Conservation (phyloP, 1,140 invertebrate species). For the Macrosteles quadrilineatus region DNA sequence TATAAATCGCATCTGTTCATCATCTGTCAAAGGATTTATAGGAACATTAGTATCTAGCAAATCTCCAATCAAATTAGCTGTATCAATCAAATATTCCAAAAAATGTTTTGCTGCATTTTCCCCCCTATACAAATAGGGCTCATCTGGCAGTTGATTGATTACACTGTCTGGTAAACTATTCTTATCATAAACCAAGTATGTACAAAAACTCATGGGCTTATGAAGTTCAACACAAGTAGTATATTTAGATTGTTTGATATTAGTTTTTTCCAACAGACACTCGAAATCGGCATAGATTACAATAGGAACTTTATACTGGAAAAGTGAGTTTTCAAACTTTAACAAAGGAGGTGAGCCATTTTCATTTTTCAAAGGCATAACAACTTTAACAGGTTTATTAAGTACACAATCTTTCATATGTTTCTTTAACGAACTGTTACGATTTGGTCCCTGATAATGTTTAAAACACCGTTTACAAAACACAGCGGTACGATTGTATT, state of each 20-base stretch:
- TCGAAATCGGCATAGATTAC: slow-evolving; percentile 30
- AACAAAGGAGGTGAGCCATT: neutral
- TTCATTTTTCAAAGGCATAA: slow-evolving; percentile 1
- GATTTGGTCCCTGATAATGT: slow-evolving; percentile 7
- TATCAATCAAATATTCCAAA: slow-evolving; percentile 9
- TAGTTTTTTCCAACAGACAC: slow-evolving; percentile 6
- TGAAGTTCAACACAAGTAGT: slow-evolving; percentile 15
- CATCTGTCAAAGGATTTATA: neutral
- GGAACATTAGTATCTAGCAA: neutral
- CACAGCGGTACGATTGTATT: neutral
- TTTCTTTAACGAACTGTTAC: neutral
- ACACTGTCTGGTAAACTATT: slow-evolving; percentile 15
- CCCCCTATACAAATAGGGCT: slow-evolving; percentile 27
- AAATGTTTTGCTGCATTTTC: slow-evolving; percentile 9
- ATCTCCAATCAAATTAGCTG: slow-evolving; percentile 7
- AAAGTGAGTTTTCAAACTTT: slow-evolving; percentile 27
- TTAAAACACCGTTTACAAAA: slow-evolving; percentile 30
- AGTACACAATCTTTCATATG: slow-evolving; percentile 10
- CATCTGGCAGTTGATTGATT: slow-evolving; percentile 3
- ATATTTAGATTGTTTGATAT: neutral
- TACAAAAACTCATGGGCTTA: slow-evolving; percentile 27
- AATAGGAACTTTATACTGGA: slow-evolving; percentile 2
- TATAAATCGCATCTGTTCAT: neutral
- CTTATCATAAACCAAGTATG: slow-evolving; percentile 4
- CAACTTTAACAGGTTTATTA: neutral